Evolutionary conservation across 2,797 vertebrate species (phyloP).

Genomic region (Acrossocheilus fasciatus): DNA sequence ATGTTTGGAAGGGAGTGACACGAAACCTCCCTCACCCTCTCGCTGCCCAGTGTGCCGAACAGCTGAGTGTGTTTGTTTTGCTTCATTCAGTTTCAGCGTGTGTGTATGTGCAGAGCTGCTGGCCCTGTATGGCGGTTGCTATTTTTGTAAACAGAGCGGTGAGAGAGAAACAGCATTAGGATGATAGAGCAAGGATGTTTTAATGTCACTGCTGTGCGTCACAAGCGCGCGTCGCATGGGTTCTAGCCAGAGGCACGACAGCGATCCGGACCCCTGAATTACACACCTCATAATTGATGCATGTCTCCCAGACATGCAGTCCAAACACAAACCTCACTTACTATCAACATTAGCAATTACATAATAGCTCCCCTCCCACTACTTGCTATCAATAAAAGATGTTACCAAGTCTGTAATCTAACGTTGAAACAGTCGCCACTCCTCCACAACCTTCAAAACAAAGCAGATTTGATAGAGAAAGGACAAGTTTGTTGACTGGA

Average conservation of each 20-base stretch:
- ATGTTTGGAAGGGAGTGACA: constrained; percentile 41
- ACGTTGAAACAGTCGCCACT: background rate
- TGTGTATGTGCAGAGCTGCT: constrained; percentile 1
- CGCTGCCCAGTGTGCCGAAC: constrained; percentile 32
- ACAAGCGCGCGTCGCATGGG: background rate
- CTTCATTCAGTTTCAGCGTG: constrained; percentile 16
- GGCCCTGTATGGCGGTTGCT: constrained; percentile 38
- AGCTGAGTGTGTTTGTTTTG: constrained; percentile 48
- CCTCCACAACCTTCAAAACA: constrained; percentile 2
- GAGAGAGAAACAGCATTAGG: constrained; percentile 34
- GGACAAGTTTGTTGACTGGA: constrained; percentile 29
- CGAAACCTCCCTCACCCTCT: constrained; percentile 31
- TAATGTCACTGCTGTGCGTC: constrained; percentile 46
- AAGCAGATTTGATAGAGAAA: background rate
- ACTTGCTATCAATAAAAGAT: background rate
- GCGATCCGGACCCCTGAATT: constrained; percentile 23
- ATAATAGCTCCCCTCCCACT: constrained; percentile 11
- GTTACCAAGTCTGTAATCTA: constrained; percentile 5
- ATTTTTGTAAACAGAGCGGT: constrained; percentile 47
- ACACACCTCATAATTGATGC: constrained; percentile 8
- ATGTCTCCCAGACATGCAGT: background rate
- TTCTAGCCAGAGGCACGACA: background rate
- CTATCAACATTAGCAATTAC: constrained; percentile 1
- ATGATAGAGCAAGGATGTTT: constrained; percentile 52
- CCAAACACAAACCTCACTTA: background rate